A percentile compares a stretch with the other conserved stretches of the same genome.
phyloP scores from a whole-genome alignment of 2,113 vertebrate species.

The Sterna hirundo region DNA sequence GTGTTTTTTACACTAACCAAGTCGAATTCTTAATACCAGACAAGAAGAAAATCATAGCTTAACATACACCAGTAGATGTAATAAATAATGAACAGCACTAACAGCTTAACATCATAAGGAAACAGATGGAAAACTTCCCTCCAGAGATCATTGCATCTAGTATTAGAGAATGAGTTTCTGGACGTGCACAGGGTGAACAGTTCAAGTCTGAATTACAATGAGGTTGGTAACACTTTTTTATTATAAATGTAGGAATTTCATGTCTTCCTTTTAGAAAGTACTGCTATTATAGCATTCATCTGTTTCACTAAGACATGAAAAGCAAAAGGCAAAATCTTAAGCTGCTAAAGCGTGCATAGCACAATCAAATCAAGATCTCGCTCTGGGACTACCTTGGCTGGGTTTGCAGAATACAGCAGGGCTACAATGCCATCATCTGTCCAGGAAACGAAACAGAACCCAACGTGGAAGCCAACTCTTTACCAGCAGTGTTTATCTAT shows the following conservation, averaged over 20 bases:
- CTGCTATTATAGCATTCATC: constrained; percentile 62
- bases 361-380: constrained; percentile 36
- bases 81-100: constrained; percentile 75
- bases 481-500: not conserved
- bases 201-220: constrained; percentile 78
- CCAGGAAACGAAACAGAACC: constrained; percentile 53
- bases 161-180: constrained; percentile 76
- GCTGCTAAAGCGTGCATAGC: constrained; percentile 19
- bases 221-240: constrained; percentile 62
- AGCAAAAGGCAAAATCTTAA: constrained; percentile 57
- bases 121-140: constrained; percentile 80
- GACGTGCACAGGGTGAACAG: constrained; percentile 72
- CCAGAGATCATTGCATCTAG: constrained; percentile 72
- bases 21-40: constrained; percentile 65
- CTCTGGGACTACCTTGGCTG: constrained; percentile 29
- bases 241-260: constrained; percentile 71
- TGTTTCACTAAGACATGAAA: constrained; percentile 62
- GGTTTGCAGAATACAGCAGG: constrained; percentile 40
- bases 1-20: constrained; percentile 44
- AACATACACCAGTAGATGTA: constrained; percentile 65
- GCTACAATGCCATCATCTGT: constrained; percentile 74
- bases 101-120: constrained; percentile 72
- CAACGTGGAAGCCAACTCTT: not conserved
- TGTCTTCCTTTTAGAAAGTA: constrained; percentile 69
- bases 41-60: constrained; percentile 68